Conservation (phyloP, 2,113 vertebrate species). For the Vimba vimba region DNA sequence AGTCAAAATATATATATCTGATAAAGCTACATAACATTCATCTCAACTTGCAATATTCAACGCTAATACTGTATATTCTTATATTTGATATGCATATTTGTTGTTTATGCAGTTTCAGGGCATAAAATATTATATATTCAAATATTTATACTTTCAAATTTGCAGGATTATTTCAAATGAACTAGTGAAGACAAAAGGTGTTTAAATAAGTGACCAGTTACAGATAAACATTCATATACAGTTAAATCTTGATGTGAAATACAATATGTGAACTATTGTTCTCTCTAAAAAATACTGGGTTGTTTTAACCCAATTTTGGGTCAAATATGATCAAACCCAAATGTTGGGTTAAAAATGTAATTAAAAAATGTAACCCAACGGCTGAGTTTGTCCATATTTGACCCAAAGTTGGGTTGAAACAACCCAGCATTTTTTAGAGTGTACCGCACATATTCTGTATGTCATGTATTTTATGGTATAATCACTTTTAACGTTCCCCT, state of each 20-base stretch:
- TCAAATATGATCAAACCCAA: no score
- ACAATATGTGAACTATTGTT: not conserved
- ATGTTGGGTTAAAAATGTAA: no score
- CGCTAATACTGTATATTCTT: not conserved
- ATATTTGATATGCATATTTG: not conserved
- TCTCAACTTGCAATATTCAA: not conserved
- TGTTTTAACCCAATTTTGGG: no score
- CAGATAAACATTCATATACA: not conserved
- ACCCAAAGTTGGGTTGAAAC: no score
- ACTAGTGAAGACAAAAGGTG: not conserved
- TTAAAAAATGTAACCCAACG: no score
- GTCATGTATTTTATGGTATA: not conserved
- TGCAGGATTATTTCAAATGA: not conserved
- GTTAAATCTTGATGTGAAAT: not conserved
- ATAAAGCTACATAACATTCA: not conserved
- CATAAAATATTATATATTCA: no score
- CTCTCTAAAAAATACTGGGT: no score
- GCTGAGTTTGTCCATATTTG: no score
- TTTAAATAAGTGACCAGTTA: not conserved
- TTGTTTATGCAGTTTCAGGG: not conserved
- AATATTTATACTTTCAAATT: no score
- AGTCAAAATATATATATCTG: conserved; percentile 47
- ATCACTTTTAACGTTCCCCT: not conserved
- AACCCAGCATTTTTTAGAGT: no score
- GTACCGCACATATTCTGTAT: not conserved